Conservation (phyloP, 2,113 vertebrate genomes). For the Channa maculata region DNA sequence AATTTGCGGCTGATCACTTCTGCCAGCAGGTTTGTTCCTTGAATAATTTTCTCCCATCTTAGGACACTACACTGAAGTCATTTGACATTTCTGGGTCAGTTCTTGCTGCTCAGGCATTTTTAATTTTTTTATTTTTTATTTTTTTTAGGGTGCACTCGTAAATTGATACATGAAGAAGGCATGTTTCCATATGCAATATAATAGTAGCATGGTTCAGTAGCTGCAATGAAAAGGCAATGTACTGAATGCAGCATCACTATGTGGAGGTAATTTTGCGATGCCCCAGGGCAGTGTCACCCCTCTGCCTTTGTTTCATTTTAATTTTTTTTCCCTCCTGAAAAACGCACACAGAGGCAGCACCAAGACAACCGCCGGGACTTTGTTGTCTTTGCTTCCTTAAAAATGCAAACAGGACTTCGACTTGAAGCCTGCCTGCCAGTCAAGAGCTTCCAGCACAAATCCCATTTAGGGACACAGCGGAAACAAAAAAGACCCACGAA, state of each 20-base stretch:
- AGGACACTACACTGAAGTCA: constrained; percentile 49
- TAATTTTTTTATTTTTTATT: not conserved
- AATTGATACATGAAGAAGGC: constrained; percentile 69
- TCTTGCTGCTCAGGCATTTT: constrained; percentile 50
- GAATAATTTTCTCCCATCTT: constrained; percentile 74
- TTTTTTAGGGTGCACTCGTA: constrained; percentile 50
- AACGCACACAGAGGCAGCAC: constrained; percentile 7
- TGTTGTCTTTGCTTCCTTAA: constrained; percentile 49
- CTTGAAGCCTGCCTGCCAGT: constrained; percentile 36
- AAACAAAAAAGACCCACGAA: not conserved
- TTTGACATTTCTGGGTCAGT: constrained; percentile 81
- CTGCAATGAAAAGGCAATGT: constrained; percentile 33
- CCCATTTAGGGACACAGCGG: constrained; percentile 24
- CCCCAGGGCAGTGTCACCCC: constrained; percentile 29
- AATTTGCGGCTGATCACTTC: constrained; percentile 80
- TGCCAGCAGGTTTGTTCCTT: constrained; percentile 76
- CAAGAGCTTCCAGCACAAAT: constrained; percentile 53
- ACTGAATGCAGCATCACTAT: constrained; percentile 43
- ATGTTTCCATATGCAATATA: constrained; percentile 62
- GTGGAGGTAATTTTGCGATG: constrained; percentile 42
- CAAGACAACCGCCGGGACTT: not conserved
- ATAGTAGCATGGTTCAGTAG: constrained; percentile 31
- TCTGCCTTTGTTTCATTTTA: constrained; percentile 1
- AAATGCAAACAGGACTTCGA: constrained; percentile 56
- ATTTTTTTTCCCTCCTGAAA: constrained; percentile 6